Evolutionary conservation across 2,797 vertebrate genomes (phyloP), one percentile per base, ranked within the genome.

Genomic region (Calcarius lapponicus): DNA sequence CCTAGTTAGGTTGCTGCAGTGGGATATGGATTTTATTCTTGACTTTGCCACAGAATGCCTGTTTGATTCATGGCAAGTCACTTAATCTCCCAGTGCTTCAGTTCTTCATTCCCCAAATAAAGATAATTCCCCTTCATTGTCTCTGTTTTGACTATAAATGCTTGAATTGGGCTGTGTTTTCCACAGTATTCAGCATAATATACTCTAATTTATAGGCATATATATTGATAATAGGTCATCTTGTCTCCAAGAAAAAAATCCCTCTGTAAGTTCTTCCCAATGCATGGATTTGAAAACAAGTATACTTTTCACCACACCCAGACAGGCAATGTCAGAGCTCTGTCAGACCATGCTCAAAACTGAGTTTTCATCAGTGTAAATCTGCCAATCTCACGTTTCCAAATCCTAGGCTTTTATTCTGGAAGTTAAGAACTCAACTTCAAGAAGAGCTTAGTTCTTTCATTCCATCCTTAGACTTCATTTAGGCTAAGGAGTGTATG

Each of bases 11-110:
- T 65, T 78, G 69, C 67, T 93, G 69, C 57, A 76, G 57, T 73
- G 57, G 53, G 87, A 92, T 92, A 74, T 93, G 90, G 54, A 61
- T 89, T 94, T 95, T 76, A 40, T 71, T 93, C 78, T 80, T 86
- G 61, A 21, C 36, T 85, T 42, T 86, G 74, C 54, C 64, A 67
- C 64, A 80, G 28, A 28, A 36, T 66, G 66, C 72, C 34, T 20
- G 22, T 70, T 88, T 65, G 42, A 88, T 83, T 86, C 60, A 93
- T 56, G 58, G 58, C 73, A 94, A 90, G 29, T 76, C 66, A 51
- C 51, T 96, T 84, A 60, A 82, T 76, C 45, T 87, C 66, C 36
- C 71, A 42, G 40, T 79, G 34, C 50, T 81, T 93, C 56, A 18
- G 11, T 76, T 94, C 84, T 82, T 92, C 48, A 32, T 78, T 76